Base-by-base conservation (phyloP, 2,888 invertebrate genomes). In the Tricholauxania praeusta region DNA sequence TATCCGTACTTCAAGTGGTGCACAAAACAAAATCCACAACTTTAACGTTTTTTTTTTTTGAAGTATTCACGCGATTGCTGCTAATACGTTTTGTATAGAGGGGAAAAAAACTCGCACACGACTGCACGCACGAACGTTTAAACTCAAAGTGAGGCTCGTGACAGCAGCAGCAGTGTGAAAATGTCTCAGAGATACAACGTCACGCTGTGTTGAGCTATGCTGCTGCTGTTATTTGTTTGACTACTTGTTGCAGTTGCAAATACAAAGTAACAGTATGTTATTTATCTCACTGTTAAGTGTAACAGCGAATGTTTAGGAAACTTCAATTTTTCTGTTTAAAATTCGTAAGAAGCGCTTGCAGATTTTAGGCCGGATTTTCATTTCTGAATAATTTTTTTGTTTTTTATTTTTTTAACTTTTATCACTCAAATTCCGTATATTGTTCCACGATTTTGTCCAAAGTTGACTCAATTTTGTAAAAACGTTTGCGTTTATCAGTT, bases 121-220 rank as follows among this genome's bases (percentile, higher is more conserved):
- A 15, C 63, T 63, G 52, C 47, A 70, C 70, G 63, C 62, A 70
- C 70, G 70, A 70, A 70, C 62, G 62, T 39, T 70, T 70, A 52
- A 63, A 70, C 70, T 70, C 62, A 19, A 52, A 70, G 57, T 70
- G 70, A 70, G 62, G 53, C 63, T 70, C 53, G 47, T 52, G 12
- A 14, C 3, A 28, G 28, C 28, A 15, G 17, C 68, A 28, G 55
- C 47, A 57, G 48, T 57, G 59, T 22, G 47, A 68, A 57, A 68
- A 68, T 22, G 67, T 48, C 67, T 57, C 47, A 19, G 57, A 68
- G 8, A 32, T 53, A 14, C 15, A 64, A 67, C 39, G 39, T 39
- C 39, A 39, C 10, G 67, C 67, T 49, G 60, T 39, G 39, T 49
- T 22, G 32, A 49, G 28, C 66, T 55, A 28, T 17, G 19, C 19